These are phyloP conservation scores for Strigamia maritima DNA, from an alignment of 2,888 invertebrate genomes.

Conservation along the genomic window DNA sequence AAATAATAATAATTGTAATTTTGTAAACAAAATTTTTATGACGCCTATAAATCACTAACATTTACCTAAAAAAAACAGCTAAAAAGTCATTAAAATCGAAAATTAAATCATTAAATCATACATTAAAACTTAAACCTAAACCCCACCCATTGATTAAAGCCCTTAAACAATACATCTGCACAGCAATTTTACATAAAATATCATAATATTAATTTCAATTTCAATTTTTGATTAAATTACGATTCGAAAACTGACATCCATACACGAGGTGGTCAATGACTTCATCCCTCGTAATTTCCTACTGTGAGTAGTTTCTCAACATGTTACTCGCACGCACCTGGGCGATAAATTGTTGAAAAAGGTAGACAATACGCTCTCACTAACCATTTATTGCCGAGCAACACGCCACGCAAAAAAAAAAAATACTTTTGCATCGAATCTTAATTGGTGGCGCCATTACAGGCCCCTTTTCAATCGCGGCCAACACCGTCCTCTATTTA, in stretches of 20 bases:
- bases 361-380: slow-evolving; percentile 23
- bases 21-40: neutral
- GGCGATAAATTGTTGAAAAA: slow-evolving; percentile 14
- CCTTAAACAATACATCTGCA: no score
- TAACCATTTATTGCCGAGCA: neutral
- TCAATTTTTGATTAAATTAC: slow-evolving; percentile 8
- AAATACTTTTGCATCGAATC: neutral
- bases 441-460: slow-evolving; percentile 5
- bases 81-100: neutral
- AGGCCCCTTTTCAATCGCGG: neutral
- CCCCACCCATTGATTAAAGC: no score
- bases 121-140: no score
- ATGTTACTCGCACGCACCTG: slow-evolving; percentile 8
- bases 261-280: neutral
- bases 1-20: neutral
- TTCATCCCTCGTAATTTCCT: slow-evolving; percentile 23
- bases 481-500: neutral
- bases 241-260: neutral
- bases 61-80: neutral
- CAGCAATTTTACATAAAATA: no score
- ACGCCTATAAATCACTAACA: neutral
- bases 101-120: no score
- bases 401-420: slow-evolving; percentile 4
- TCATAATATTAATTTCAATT: neutral
- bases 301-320: slow-evolving; percentile 13